Conservation (phyloP, 2,888 invertebrate species). For the Lysandra coridon region DNA sequence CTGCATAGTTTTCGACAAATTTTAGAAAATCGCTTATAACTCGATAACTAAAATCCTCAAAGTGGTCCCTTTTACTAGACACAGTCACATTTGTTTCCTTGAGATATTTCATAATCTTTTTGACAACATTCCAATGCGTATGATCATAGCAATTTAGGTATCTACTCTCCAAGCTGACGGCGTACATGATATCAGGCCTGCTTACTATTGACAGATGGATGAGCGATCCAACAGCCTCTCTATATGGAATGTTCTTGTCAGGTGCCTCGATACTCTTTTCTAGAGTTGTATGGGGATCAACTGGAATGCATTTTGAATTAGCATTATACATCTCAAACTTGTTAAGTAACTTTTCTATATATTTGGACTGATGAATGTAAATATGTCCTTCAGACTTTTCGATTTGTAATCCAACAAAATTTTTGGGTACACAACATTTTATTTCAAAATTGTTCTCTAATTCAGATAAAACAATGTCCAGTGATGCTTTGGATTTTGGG, state of each 20-base stretch:
- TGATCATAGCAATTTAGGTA: slow-evolving; percentile 36
- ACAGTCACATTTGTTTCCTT: too few species aligned
- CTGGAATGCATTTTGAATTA: neutral
- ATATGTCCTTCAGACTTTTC: slow-evolving; percentile 27
- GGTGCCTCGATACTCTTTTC: neutral
- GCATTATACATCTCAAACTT: neutral
- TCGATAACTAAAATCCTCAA: too few species aligned
- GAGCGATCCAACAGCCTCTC: slow-evolving; percentile 40
- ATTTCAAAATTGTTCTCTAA: slow-evolving; percentile 26
- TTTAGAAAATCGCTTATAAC: too few species aligned
- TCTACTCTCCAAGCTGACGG: slow-evolving; percentile 38
- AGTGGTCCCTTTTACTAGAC: too few species aligned
- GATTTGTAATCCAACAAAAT: slow-evolving; percentile 35
- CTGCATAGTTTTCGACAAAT: too few species aligned
- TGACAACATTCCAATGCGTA: slow-evolving; percentile 38
- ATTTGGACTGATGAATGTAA: slow-evolving; percentile 34
- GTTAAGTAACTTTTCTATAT: neutral
- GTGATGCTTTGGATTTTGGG: neutral
- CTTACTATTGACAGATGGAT: slow-evolving; percentile 40
- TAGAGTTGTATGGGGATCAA: neutral
- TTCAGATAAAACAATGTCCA: neutral
- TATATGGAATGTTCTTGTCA: slow-evolving; percentile 36
- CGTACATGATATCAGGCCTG: slow-evolving; percentile 40
- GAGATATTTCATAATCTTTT: slow-evolving; percentile 38
- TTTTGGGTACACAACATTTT: neutral